Evolutionary conservation across 2,113 vertebrate species (phyloP), one percentile per base, ranked within the genome.

Genomic region (Xiphorhynchus elegans): DNA sequence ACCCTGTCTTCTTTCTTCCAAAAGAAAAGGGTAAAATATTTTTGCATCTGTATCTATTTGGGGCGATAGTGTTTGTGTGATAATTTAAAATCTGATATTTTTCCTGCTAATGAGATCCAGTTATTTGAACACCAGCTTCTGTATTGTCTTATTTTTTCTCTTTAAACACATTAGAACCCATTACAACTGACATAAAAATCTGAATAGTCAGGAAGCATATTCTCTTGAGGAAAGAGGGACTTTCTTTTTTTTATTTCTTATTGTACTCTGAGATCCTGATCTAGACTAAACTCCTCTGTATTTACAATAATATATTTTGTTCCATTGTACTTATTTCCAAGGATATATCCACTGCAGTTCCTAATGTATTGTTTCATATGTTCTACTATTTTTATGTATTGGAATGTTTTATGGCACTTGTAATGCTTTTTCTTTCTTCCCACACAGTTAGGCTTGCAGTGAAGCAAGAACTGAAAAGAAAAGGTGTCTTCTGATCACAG

Each of bases 171-270:
- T 67, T 46, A 63, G 19, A 90, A 83, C 56, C 7, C 0, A 1
- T 76, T 80, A 52, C 9, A 69, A 76, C 29, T 26, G 17, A 73
- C 88, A 58, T 33, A 66, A 76, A 79, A 68, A 25, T 17, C 24
- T 29, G 4, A 76, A 47, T 68, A 11, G 1, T 62, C 21, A 49
- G 28, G 11, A 90, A 79, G 1, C 0, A 0, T 26, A 39, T 26
- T 1, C 2, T 39, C 7, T 69, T 80, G 19, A 69, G 26, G 44
- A 60, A 84, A 52, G 4, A 52, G 4, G 4, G 35, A 39, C 3
- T 59, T 63, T 53, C 3, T 63, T 68, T 46, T 79, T 10, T 37
- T 83, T 76, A 26, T 49, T 49, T 18, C 9, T 49, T 4, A 37
- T 44, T 55, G 24, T 42, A 76, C 2, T 80, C 16, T 39, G 31